phyloP scores from a whole-genome alignment of 92 coral and sea anemone genomes.

The Epizoanthus scotinus region DNA sequence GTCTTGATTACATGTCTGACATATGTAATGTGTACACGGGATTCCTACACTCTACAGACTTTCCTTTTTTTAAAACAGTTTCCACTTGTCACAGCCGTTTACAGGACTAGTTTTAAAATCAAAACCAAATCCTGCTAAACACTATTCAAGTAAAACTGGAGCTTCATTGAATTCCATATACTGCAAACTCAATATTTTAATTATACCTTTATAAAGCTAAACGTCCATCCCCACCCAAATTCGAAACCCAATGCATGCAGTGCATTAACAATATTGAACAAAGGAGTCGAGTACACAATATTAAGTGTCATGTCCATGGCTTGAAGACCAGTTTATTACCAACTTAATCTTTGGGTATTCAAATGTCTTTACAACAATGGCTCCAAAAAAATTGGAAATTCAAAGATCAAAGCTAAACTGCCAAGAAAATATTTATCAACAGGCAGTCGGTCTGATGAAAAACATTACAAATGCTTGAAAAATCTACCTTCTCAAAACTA shows the following conservation, averaged over 20 bases:
- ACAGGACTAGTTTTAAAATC: too few species aligned
- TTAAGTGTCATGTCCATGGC: conserved; percentile 28
- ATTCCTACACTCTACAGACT: too few species aligned
- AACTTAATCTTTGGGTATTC: conserved; percentile 29
- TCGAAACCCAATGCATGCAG: too few species aligned
- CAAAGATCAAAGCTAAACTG: conserved; percentile 24
- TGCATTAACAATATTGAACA: too few species aligned
- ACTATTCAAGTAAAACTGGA: background rate
- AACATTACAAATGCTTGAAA: background rate
- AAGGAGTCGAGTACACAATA: background rate
- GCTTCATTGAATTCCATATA: background rate
- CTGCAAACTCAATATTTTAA: background rate
- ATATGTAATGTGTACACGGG: too few species aligned
- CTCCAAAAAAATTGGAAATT: conserved; percentile 19
- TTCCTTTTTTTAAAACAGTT: too few species aligned
- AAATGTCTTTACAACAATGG: conserved; percentile 26
- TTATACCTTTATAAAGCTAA: background rate
- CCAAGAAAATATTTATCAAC: conserved; percentile 1
- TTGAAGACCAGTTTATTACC: conserved; percentile 7
- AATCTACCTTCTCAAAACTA: conserved; percentile 24
- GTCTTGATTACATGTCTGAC: too few species aligned
- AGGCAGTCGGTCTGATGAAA: conserved; percentile 13
- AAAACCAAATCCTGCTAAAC: background rate
- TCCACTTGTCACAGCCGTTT: too few species aligned
- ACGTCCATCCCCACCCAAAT: background rate